Evolutionary conservation across 2,797 vertebrate genomes (phyloP).

Genomic region (Eulemur mongoz): DNA sequence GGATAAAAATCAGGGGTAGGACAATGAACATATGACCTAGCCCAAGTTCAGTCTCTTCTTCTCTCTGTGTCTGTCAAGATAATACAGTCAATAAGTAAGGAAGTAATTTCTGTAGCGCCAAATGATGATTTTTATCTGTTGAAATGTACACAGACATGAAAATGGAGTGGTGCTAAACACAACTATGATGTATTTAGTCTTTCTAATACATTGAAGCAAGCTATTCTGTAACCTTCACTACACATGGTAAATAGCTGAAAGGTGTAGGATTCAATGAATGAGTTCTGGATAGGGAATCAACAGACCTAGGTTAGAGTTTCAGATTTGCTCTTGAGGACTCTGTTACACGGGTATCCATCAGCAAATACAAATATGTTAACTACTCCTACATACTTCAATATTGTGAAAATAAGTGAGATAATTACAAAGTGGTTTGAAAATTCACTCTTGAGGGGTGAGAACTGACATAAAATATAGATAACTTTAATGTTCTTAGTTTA

Average conservation of each 20-base stretch:
- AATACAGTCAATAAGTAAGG: background rate
- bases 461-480: background rate
- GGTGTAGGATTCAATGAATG: background rate
- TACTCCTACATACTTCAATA: background rate
- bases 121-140: constrained; percentile 39
- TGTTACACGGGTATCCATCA: background rate
- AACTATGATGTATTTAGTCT: constrained; percentile 17
- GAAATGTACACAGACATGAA: constrained; percentile 23
- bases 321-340: background rate
- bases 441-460: background rate
- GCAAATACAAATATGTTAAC: background rate
- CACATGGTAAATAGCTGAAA: background rate
- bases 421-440: constrained; percentile 43
- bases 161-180: background rate
- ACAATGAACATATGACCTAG: background rate
- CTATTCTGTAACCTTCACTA: constrained; percentile 23
- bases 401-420: background rate
- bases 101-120: background rate
- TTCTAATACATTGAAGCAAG: background rate
- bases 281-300: background rate
- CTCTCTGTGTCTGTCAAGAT: background rate
- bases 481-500: constrained; percentile 4
- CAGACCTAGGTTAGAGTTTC: background rate
- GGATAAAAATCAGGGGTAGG: background rate
- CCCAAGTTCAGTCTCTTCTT: background rate